phyloP scores from a whole-genome alignment of 2,113 vertebrate genomes.

The Callospermophilus lateralis region DNA sequence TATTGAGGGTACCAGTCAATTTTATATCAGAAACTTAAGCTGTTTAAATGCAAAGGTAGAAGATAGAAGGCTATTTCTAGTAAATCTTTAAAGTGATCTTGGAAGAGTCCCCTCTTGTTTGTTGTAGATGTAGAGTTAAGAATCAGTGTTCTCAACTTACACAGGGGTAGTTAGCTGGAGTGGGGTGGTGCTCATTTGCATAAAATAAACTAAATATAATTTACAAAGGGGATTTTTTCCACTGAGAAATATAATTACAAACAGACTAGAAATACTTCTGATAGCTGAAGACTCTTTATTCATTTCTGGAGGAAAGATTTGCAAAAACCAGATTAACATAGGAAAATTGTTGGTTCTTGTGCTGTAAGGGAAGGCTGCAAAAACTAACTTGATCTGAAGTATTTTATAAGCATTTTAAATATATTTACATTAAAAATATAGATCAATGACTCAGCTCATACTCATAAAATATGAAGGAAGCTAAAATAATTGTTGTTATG shows the following conservation, averaged over 20 bases:
- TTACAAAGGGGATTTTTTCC: neutral
- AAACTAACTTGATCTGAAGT: neutral
- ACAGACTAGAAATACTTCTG: neutral
- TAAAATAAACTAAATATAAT: neutral
- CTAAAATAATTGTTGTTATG: neutral
- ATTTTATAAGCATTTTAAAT: conserved; percentile 16
- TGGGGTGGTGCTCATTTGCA: neutral
- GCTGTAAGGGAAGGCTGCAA: neutral
- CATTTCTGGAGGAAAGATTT: neutral
- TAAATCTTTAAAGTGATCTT: neutral
- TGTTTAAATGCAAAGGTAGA: neutral
- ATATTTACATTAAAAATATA: conserved; percentile 7
- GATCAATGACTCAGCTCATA: neutral
- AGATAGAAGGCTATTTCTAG: neutral
- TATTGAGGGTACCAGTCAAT: neutral
- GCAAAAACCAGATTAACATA: conserved; percentile 7
- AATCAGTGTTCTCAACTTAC: neutral
- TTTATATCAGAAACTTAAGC: neutral
- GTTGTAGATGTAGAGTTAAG: neutral
- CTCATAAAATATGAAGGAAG: neutral
- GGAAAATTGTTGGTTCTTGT: neutral
- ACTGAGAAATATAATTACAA: conserved; percentile 34
- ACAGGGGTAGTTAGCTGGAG: neutral
- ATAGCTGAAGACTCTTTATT: neutral
- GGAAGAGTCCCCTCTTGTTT: neutral